phyloP scores from a whole-genome alignment of 1,140 invertebrate species.

The Anagrus nilaparvatae region DNA sequence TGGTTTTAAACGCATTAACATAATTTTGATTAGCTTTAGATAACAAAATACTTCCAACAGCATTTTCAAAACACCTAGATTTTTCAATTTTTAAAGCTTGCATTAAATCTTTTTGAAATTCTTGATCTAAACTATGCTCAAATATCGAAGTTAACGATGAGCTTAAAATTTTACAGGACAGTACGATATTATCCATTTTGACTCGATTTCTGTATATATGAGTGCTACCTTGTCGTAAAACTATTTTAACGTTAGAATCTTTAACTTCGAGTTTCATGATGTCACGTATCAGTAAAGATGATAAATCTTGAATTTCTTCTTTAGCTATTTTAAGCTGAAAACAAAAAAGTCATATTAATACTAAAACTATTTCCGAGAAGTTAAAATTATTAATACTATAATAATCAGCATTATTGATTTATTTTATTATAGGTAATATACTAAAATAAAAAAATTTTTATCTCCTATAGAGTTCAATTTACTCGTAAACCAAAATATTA shows the following conservation, averaged over 20 bases:
- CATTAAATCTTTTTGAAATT: slow-evolving; percentile 25
- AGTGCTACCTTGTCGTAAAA: slow-evolving; percentile 12
- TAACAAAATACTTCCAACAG: slow-evolving; percentile 18
- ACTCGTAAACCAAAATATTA: no score
- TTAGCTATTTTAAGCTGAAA: slow-evolving; percentile 22
- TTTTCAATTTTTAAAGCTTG: slow-evolving; percentile 16
- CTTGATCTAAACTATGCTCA: slow-evolving; percentile 21
- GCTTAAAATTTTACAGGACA: slow-evolving; percentile 23
- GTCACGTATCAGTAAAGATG: slow-evolving; percentile 12
- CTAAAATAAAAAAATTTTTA: slow-evolving; percentile 12
- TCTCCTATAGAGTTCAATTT: background rate
- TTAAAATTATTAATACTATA: background rate
- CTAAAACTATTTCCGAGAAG: background rate
- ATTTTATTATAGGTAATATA: background rate
- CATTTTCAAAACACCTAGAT: slow-evolving; percentile 14
- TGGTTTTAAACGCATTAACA: no score
- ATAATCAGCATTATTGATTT: background rate
- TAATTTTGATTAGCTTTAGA: slow-evolving; percentile 20
- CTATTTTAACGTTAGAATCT: slow-evolving; percentile 22
- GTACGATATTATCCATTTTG: slow-evolving; percentile 16
- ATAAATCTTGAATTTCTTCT: slow-evolving; percentile 17
- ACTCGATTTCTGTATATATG: slow-evolving; percentile 17
- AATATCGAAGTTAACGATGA: slow-evolving; percentile 21
- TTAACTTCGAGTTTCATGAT: slow-evolving; percentile 15
- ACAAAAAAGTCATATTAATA: background rate